These are phyloP conservation scores for Ganaspis sp. DNA, from an alignment of 1,140 invertebrate species.

Conservation along the genomic window DNA sequence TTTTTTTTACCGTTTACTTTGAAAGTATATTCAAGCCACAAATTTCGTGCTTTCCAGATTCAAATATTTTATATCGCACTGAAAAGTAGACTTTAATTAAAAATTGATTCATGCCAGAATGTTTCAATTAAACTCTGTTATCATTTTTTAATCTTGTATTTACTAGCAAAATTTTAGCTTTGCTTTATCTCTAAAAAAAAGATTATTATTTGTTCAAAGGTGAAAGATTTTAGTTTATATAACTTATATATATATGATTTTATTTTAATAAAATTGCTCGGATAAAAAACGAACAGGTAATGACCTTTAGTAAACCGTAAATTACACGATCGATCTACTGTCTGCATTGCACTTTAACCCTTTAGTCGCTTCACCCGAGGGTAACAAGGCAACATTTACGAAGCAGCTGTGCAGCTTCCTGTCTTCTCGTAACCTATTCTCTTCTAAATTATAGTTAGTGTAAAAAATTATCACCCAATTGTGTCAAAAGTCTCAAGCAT, in stretches of 20 bases:
- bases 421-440: slow-evolving; percentile 18
- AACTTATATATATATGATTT: no score
- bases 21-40: background rate
- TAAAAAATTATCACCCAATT: slow-evolving; percentile 4
- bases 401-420: slow-evolving; percentile 14
- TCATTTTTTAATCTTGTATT: no score
- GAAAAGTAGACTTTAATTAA: background rate
- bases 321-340: slow-evolving; percentile 11
- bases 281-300: background rate
- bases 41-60: background rate
- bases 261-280: no score
- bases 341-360: slow-evolving; percentile 24
- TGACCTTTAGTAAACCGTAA: slow-evolving; percentile 22
- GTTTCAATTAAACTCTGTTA: no score
- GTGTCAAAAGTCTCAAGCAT: background rate
- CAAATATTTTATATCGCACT: background rate
- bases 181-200: no score
- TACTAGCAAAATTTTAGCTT: no score
- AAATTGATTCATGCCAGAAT: background rate
- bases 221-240: no score
- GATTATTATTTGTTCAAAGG: no score
- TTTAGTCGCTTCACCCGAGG: background rate
- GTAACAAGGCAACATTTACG: background rate
- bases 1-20: background rate
- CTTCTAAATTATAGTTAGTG: background rate